phyloP scores from a whole-genome alignment of 2,113 vertebrate species.

The Nycticebus coucang region DNA sequence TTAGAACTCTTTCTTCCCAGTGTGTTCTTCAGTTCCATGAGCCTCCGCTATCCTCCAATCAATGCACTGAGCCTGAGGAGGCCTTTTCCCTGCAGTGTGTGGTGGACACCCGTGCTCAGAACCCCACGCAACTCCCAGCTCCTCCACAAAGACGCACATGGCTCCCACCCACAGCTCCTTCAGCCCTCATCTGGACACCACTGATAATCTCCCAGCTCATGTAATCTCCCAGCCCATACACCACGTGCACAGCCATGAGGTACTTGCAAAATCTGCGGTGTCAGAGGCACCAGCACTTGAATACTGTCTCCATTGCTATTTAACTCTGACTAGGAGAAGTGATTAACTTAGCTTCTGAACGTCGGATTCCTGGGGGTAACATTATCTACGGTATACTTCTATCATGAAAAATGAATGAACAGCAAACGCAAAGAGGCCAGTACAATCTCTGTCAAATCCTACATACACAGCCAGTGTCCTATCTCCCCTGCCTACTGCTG shows the following conservation, averaged over 20 bases:
- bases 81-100: background rate
- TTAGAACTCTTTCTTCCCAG: background rate
- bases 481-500: background rate
- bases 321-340: background rate
- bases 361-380: background rate
- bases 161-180: background rate
- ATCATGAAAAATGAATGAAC: background rate
- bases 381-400: too few species aligned
- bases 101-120: background rate
- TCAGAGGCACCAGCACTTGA: background rate
- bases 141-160: background rate
- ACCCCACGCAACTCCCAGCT: background rate
- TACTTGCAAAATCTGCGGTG: accelerated
- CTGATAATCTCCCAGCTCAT: background rate
- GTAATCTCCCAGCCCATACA: background rate
- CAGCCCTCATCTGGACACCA: background rate
- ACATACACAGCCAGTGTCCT: background rate
- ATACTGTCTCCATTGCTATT: background rate
- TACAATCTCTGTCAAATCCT: background rate
- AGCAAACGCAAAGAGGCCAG: background rate
- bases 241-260: accelerated
- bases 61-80: background rate
- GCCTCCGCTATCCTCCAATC: background rate
- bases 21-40: background rate
- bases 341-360: background rate